These are phyloP conservation scores for Helicoverpa assulta DNA, from an alignment of 2,888 invertebrate species.

Conservation along the genomic window DNA sequence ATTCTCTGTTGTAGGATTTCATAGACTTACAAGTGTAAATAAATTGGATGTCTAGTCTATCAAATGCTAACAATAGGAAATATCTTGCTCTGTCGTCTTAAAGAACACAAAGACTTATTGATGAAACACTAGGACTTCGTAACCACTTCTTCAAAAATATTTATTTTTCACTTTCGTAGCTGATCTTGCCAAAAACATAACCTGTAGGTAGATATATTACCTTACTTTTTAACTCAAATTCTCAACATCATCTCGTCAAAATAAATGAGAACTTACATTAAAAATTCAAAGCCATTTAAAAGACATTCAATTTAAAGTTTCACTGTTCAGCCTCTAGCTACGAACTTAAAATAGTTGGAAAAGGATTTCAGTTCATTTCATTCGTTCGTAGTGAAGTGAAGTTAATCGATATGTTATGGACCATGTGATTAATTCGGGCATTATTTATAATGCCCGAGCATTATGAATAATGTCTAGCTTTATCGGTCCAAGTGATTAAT, in stretches of 20 bases:
- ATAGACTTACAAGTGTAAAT: constrained; percentile 13
- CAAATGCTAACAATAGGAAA: constrained; percentile 37
- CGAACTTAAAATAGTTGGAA: constrained; percentile 62
- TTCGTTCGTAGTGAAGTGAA: constrained; percentile 48
- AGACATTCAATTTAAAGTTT: constrained; percentile 59
- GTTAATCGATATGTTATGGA: constrained; percentile 69
- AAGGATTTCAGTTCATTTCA: constrained; percentile 62
- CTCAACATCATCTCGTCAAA: constrained; percentile 22
- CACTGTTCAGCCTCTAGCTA: constrained; percentile 50
- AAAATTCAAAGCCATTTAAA: constrained; percentile 48
- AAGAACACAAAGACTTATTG: no score
- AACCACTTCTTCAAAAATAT: constrained; percentile 1
- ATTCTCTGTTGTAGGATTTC: constrained; percentile 44
- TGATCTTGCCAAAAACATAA: neutral
- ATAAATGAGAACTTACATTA: constrained; percentile 45
- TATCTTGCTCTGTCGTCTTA: constrained; percentile 15
- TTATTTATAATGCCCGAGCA: no score
- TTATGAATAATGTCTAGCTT: no score
- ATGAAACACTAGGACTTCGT: neutral
- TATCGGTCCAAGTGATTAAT: no score
- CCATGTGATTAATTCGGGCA: no score
- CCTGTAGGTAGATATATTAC: neutral
- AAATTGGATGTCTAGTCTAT: constrained; percentile 22
- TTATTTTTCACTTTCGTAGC: no score
- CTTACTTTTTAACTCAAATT: neutral